phyloP scores from a whole-genome alignment of 2,113 vertebrate species.

The Lepus europaeus region DNA sequence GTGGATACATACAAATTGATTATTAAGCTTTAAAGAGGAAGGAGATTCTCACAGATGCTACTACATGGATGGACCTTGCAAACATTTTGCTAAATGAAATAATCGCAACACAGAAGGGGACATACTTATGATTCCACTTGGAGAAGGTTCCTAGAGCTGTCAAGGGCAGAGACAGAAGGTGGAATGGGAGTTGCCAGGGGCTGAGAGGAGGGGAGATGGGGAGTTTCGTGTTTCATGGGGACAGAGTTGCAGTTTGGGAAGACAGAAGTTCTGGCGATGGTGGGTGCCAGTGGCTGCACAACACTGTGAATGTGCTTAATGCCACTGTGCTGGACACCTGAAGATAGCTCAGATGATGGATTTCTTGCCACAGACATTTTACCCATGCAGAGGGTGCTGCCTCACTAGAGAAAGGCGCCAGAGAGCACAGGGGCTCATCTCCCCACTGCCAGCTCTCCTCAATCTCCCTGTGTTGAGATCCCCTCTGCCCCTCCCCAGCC shows the following conservation, averaged over 20 bases:
- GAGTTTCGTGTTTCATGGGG: no score
- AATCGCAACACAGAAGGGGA: background rate
- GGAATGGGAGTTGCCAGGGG: background rate
- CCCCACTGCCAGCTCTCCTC: background rate
- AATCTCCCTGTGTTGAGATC: background rate
- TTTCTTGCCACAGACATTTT: background rate
- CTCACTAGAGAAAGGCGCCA: background rate
- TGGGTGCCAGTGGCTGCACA: background rate
- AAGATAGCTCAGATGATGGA: background rate
- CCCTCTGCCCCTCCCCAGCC: background rate
- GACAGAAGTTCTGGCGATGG: background rate
- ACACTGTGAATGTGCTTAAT: background rate
- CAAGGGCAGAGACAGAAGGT: background rate
- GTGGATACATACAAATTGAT: background rate
- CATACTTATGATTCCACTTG: background rate
- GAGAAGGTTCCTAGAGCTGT: background rate
- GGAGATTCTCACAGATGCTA: background rate
- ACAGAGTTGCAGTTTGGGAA: background rate
- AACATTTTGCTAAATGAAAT: background rate
- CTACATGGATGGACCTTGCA: background rate
- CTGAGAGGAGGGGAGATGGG: background rate
- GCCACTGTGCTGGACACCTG: background rate
- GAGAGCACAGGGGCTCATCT: background rate
- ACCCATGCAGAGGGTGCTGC: background rate
- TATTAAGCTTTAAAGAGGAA: background rate